Percentiles rank a stretch among this genome's conserved stretches.
Conservation (phyloP, 1,140 invertebrate genomes). For the Brachystomella parvula region DNA sequence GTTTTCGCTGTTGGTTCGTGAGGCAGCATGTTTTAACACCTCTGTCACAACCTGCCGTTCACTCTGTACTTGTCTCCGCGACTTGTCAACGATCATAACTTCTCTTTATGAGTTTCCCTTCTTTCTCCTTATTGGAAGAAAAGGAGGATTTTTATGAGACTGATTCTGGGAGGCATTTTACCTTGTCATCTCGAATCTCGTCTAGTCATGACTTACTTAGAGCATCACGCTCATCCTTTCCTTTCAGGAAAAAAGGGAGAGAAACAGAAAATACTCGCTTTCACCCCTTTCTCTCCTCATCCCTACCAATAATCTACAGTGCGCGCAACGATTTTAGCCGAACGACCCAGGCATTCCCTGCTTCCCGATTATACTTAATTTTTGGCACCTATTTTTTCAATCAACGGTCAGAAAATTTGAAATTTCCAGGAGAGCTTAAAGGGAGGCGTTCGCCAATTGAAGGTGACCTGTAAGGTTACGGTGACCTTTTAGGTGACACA, state of each 20-base stretch:
- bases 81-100: constrained; percentile 8
- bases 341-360: too few relatives aligned
- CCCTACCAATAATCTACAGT: too few relatives aligned
- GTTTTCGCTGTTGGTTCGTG: too few relatives aligned
- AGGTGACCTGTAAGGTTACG: too few relatives aligned
- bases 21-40: not conserved
- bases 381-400: not conserved
- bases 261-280: too few relatives aligned
- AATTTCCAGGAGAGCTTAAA: too few relatives aligned
- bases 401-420: not conserved
- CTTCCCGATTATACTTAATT: too few relatives aligned
- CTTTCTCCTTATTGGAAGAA: not conserved
- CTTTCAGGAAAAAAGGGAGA: too few relatives aligned
- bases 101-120: constrained; percentile 4
- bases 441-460: too few relatives aligned
- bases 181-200: constrained; percentile 8
- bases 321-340: too few relatives aligned
- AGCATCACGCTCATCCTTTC: too few relatives aligned
- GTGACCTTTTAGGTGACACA: too few relatives aligned
- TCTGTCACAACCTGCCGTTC: constrained; percentile 1
- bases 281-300: not conserved
- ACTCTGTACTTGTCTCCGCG: not conserved
- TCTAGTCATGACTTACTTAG: constrained; percentile 10
- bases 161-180: constrained; percentile 6
- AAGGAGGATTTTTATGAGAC: not conserved